A percentile compares a stretch with the other conserved stretches of the same genome.
Conservation (phyloP, 2,113 vertebrate species). For the Suncus etruscus region DNA sequence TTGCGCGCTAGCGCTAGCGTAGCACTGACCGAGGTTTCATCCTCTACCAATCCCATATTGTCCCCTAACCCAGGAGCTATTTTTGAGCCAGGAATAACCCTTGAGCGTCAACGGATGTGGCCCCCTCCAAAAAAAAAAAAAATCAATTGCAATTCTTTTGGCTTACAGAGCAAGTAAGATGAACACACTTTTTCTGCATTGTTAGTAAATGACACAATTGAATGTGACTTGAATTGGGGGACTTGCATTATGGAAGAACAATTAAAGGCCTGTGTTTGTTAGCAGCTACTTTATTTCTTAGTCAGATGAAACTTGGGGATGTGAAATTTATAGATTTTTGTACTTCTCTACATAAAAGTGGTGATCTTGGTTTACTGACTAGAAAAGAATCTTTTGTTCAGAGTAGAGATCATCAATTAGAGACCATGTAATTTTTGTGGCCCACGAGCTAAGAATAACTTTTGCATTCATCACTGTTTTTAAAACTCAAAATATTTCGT, state of each 20-base stretch:
- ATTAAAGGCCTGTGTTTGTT: background rate
- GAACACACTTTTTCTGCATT: background rate
- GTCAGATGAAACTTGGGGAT: background rate
- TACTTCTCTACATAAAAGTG: background rate
- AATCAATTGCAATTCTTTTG: background rate
- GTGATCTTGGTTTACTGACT: background rate
- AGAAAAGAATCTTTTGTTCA: background rate
- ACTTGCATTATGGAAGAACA: background rate
- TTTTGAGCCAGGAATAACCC: too few relatives aligned
- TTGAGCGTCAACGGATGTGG: too few relatives aligned
- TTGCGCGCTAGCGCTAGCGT: too few relatives aligned
- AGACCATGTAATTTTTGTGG: background rate
- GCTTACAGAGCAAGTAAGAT: background rate
- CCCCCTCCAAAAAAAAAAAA: background rate
- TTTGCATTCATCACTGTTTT: conserved; percentile 23
- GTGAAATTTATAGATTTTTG: background rate
- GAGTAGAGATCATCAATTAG: background rate
- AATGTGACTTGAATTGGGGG: background rate
- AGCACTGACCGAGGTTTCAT: too few relatives aligned
- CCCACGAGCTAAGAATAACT: background rate
- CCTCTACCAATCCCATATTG: too few relatives aligned
- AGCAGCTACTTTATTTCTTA: background rate
- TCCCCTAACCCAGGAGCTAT: too few relatives aligned
- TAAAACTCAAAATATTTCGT: conserved; percentile 23
- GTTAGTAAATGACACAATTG: background rate